phyloP scores from a whole-genome alignment of 2,888 invertebrate species.

The Charanyca ferruginea region DNA sequence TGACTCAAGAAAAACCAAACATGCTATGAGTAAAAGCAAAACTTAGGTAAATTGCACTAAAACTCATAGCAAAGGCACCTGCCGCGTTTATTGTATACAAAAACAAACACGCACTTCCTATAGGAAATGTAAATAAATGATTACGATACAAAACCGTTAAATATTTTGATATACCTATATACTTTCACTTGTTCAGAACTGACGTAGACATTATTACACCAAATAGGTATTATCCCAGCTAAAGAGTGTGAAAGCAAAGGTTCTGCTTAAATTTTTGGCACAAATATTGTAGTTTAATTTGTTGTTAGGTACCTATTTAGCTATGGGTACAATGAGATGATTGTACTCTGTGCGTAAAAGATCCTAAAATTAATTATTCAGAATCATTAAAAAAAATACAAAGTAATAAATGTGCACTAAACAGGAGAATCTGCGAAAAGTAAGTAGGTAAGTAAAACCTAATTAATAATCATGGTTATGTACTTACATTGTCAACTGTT shows the following conservation, averaged over 20 bases:
- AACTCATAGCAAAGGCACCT: conserved; percentile 37
- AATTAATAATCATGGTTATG: too few species aligned
- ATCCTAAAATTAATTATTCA: too few species aligned
- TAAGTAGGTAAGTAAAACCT: background rate
- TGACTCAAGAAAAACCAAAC: conserved; percentile 40
- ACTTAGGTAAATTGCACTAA: conserved; percentile 25
- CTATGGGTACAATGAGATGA: too few species aligned
- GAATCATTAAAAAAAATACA: too few species aligned
- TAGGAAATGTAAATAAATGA: conserved; percentile 61
- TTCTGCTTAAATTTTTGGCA: too few species aligned
- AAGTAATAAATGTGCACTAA: too few species aligned
- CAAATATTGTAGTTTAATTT: too few species aligned
- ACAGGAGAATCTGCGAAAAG: background rate
- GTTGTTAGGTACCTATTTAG: too few species aligned
- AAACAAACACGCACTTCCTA: conserved; percentile 63
- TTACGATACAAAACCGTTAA: conserved; percentile 29
- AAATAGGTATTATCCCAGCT: too few species aligned
- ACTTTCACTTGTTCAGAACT: conserved; percentile 53
- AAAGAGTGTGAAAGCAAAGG: too few species aligned
- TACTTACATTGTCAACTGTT: conserved; percentile 78
- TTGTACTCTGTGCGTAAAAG: too few species aligned
- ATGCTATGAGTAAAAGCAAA: conserved; percentile 36
- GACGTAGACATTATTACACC: too few species aligned
- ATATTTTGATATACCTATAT: conserved; percentile 17
- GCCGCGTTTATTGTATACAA: conserved; percentile 40